Evolutionary conservation across 2,888 invertebrate species (phyloP).

Genomic region (Cephus sareptanus): DNA sequence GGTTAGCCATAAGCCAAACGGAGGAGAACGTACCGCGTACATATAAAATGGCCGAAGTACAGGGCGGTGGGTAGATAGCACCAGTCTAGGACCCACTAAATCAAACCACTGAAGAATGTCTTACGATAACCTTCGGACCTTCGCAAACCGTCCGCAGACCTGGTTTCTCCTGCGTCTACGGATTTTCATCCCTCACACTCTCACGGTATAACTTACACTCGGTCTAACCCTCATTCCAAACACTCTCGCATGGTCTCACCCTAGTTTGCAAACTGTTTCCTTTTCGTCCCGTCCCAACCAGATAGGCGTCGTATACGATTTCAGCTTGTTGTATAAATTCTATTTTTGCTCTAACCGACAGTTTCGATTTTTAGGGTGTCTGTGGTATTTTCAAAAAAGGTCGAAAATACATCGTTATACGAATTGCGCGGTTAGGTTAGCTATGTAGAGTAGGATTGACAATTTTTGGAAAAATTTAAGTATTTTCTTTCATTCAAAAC

Average conservation of each 20-base stretch:
- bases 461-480: background rate
- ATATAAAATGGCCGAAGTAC: background rate
- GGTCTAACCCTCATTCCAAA: background rate
- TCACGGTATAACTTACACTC: background rate
- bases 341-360: background rate
- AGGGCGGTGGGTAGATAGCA: background rate
- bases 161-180: background rate
- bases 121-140: slow-evolving; percentile 40
- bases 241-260: background rate
- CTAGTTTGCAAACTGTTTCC: background rate
- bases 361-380: background rate
- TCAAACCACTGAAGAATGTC: slow-evolving; percentile 14
- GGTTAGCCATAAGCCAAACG: background rate
- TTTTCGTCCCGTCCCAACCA: background rate
- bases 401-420: background rate
- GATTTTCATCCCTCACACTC: background rate
- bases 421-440: background rate
- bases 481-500: background rate
- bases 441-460: background rate
- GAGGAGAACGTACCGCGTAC: background rate
- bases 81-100: slow-evolving; percentile 19
- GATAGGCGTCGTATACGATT: background rate
- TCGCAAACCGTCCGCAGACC: background rate
- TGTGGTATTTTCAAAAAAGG: background rate
- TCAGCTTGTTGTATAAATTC: background rate